phyloP scores from a whole-genome alignment of 1,140 invertebrate species.

The Pseudomyrmex gracilis region DNA sequence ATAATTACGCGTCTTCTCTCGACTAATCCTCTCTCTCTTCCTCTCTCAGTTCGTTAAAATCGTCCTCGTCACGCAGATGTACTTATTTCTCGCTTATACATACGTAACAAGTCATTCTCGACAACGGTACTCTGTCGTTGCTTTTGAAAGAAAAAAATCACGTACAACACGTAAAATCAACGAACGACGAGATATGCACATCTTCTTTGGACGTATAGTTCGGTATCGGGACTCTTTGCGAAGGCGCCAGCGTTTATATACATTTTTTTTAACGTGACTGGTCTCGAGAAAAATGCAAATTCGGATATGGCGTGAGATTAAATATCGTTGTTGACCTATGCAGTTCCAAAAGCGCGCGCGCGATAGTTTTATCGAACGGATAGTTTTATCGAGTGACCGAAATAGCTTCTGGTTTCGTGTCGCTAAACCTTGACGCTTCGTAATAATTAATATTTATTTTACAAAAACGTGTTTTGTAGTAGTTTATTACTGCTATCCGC shows the following conservation, averaged over 20 bases:
- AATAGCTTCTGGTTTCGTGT: background rate
- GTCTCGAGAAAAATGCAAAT: constrained; percentile 43
- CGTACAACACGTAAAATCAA: background rate
- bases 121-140: constrained; percentile 24
- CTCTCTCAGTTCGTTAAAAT: constrained; percentile 20
- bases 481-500: background rate
- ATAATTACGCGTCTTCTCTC: constrained; percentile 24
- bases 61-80: constrained; percentile 31
- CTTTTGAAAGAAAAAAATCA: constrained; percentile 38
- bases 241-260: background rate
- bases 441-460: constrained; percentile 4
- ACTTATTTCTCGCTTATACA: constrained; percentile 27
- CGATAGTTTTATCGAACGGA: background rate
- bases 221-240: background rate
- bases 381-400: constrained; percentile 10
- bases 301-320: constrained; percentile 33
- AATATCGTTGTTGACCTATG: constrained; percentile 29
- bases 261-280: constrained; percentile 5
- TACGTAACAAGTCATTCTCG: constrained; percentile 22
- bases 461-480: background rate
- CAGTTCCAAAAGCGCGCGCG: background rate
- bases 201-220: background rate
- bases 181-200: constrained; percentile 13
- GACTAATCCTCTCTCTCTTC: constrained; percentile 28
- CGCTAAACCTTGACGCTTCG: background rate